phyloP scores from a whole-genome alignment of 2,113 vertebrate species.

The Antechinus flavipes region DNA sequence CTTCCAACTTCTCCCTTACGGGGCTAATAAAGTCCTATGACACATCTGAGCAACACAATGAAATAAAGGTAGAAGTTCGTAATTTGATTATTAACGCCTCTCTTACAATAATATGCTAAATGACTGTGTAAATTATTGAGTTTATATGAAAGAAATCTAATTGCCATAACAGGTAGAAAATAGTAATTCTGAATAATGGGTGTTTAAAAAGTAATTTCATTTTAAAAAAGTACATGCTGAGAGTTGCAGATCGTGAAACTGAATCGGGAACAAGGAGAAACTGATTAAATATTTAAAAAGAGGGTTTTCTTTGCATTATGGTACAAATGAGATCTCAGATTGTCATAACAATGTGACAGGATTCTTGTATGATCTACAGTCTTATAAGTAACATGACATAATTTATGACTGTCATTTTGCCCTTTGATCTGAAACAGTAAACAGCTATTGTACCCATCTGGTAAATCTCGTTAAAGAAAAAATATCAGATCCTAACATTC shows the following conservation, averaged over 20 bases:
- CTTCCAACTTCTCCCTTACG: not conserved
- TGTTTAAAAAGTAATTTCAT: constrained; percentile 32
- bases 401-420: constrained; percentile 58
- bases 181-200: constrained; percentile 27
- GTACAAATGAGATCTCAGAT: constrained; percentile 62
- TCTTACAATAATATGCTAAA: not conserved
- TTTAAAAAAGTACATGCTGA: constrained; percentile 33
- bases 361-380: constrained; percentile 69
- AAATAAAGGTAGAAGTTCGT: not conserved
- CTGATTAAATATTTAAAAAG: not conserved
- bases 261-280: not conserved
- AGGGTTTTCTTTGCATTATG: constrained; percentile 45
- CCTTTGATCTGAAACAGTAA: constrained; percentile 63
- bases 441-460: constrained; percentile 47
- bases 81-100: not conserved
- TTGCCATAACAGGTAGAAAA: constrained; percentile 54
- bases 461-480: constrained; percentile 43
- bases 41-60: not conserved
- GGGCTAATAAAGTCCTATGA: not conserved
- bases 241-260: not conserved
- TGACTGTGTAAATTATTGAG: not conserved
- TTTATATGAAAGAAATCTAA: constrained; percentile 16
- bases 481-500: not conserved
- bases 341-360: constrained; percentile 77
- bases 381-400: constrained; percentile 41